Conservation (phyloP, 1,140 invertebrate genomes). For the Neodiprion fabricii region DNA sequence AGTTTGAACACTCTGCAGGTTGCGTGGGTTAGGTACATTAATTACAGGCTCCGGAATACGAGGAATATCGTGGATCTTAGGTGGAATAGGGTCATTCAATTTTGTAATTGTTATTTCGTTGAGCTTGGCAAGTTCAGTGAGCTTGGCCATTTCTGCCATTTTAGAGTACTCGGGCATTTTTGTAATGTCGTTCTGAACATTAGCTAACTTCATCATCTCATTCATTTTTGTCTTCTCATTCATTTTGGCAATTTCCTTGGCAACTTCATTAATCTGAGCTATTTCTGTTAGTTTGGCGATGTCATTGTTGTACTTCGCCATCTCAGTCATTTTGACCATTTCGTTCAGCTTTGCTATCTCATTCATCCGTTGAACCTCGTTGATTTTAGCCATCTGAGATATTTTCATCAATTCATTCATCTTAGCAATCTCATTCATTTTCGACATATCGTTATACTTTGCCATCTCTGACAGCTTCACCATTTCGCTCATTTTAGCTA, state of each 20-base stretch:
- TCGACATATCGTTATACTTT: constrained; percentile 57
- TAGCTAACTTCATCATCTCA: constrained; percentile 60
- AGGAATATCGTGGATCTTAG: constrained; percentile 47
- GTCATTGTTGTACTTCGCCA: constrained; percentile 58
- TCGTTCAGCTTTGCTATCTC: constrained; percentile 58
- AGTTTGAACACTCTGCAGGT: constrained; percentile 54
- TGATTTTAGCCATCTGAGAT: constrained; percentile 49
- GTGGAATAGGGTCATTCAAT: constrained; percentile 51
- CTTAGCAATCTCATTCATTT: constrained; percentile 53
- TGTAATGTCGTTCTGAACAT: constrained; percentile 56
- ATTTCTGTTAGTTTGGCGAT: constrained; percentile 52
- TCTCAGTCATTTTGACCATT: constrained; percentile 60
- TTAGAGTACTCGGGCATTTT: constrained; percentile 57
- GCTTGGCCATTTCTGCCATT: constrained; percentile 59
- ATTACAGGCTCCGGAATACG: constrained; percentile 60
- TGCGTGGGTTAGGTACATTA: constrained; percentile 59
- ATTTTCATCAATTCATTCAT: constrained; percentile 41
- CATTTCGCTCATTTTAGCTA: constrained; percentile 52
- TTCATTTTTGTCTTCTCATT: constrained; percentile 60
- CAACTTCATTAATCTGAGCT: constrained; percentile 60
- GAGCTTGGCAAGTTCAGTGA: constrained; percentile 57
- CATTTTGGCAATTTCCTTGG: constrained; percentile 59
- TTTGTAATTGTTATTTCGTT: constrained; percentile 61
- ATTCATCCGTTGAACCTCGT: constrained; percentile 58
- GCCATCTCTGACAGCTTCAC: constrained; percentile 60